phyloP scores from a whole-genome alignment of 1,140 invertebrate species.

The Drosophila virilis region DNA sequence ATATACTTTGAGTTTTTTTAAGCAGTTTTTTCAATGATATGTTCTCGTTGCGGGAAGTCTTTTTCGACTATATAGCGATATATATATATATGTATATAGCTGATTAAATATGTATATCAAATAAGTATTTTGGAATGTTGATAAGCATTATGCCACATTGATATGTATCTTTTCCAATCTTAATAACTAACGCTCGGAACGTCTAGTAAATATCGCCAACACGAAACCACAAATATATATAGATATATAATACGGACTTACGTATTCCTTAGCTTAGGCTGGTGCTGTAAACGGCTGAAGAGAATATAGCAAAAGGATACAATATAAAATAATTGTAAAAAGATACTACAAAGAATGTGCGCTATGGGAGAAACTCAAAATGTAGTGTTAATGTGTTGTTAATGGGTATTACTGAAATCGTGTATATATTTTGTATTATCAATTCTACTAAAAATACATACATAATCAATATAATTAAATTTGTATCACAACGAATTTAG shows the following conservation, averaged over 20 bases:
- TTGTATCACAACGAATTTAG: conserved; percentile 80
- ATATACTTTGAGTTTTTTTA: conserved; percentile 41
- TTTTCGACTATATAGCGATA: conserved; percentile 49
- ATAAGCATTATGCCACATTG: conserved; percentile 57
- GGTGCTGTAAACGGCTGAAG: background rate
- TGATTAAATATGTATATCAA: conserved; percentile 50
- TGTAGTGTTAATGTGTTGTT: conserved; percentile 40
- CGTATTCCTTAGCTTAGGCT: conserved; percentile 20
- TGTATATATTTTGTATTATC: conserved; percentile 76
- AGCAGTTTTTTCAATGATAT: conserved; percentile 79
- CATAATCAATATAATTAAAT: conserved; percentile 74
- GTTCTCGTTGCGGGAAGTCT: conserved; percentile 83
- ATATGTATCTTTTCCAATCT: conserved; percentile 76
- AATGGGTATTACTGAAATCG: conserved; percentile 66
- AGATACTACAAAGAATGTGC: conserved; percentile 6
- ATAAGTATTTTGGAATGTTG: conserved; percentile 59
- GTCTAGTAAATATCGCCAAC: conserved; percentile 9
- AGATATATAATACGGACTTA: conserved; percentile 33
- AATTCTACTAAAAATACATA: conserved; percentile 81
- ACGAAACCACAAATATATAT: conserved; percentile 19
- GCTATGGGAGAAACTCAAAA: conserved; percentile 28
- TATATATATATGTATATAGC: conserved; percentile 32
- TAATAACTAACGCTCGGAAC: conserved; percentile 51
- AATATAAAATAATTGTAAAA: conserved; percentile 15
- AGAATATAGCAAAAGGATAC: conserved; percentile 7